Evolutionary conservation across 1,140 invertebrate species (phyloP).

Genomic region (Bombyx mori): ASM3026992v2 NC_085117.1:14269001-14269500

Average conservation of each 20-base stretch:
- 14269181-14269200: conserved; percentile 47
- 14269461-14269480: conserved; percentile 26
- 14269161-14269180: conserved; percentile 41
- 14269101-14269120: conserved; percentile 45
- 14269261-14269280: conserved; percentile 70
- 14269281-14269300: conserved; percentile 65
- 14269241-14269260: conserved; percentile 63
- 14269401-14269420: conserved; percentile 24
- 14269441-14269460: conserved; percentile 22
- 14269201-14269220: conserved; percentile 54
- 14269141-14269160: conserved; percentile 31
- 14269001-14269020: conserved; percentile 28
- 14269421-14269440: conserved; percentile 24
- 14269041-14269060: conserved; percentile 42
- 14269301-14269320: conserved; percentile 66
- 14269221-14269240: conserved; percentile 68
- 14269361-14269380: conserved; percentile 55
- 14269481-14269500: conserved; percentile 24
- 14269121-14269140: conserved; percentile 25
- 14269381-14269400: conserved; percentile 45
- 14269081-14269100: conserved; percentile 31
- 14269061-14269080: conserved; percentile 18
- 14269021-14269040: conserved; percentile 36
- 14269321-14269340: conserved; percentile 71
- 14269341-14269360: conserved; percentile 53